A percentile compares a stretch with the other conserved stretches of the same genome.
phyloP scores from a whole-genome alignment of 2,113 vertebrate genomes.

The Litocranius walleri region DNA sequence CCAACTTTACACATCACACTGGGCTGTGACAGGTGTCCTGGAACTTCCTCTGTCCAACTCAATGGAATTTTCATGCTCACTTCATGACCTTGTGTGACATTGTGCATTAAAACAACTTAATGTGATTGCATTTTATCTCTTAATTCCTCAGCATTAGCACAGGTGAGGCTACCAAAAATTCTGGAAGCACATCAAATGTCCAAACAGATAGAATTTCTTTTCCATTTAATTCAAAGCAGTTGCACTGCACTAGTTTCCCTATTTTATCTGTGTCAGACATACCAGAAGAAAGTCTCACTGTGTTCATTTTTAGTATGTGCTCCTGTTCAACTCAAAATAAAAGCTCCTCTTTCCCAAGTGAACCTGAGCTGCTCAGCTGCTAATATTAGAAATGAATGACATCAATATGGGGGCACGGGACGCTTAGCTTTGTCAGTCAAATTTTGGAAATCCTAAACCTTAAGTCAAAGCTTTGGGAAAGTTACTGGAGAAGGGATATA shows the following conservation, averaged over 20 bases:
- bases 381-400: conserved; percentile 66
- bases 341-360: conserved; percentile 41
- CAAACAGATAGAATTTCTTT: not conserved
- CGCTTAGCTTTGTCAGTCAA: conserved; percentile 42
- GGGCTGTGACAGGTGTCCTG: no score
- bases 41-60: not conserved
- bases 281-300: conserved; percentile 39
- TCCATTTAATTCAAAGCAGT: not conserved
- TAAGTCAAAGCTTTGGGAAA: not conserved
- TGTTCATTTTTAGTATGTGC: conserved; percentile 63
- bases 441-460: conserved; percentile 39
- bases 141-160: not conserved
- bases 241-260: not conserved
- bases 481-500: not conserved
- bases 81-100: not conserved
- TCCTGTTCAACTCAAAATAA: conserved; percentile 64
- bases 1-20: not conserved
- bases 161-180: not conserved
- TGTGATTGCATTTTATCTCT: not conserved
- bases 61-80: not conserved
- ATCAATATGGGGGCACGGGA: not conserved
- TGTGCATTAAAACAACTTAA: not conserved
- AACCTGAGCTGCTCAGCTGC: conserved; percentile 5
- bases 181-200: not conserved
- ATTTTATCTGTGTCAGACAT: conserved; percentile 46